A percentile compares a stretch with the other conserved stretches of the same genome.
phyloP scores from a whole-genome alignment of 2,113 vertebrate genomes.

The Charina bottae region DNA sequence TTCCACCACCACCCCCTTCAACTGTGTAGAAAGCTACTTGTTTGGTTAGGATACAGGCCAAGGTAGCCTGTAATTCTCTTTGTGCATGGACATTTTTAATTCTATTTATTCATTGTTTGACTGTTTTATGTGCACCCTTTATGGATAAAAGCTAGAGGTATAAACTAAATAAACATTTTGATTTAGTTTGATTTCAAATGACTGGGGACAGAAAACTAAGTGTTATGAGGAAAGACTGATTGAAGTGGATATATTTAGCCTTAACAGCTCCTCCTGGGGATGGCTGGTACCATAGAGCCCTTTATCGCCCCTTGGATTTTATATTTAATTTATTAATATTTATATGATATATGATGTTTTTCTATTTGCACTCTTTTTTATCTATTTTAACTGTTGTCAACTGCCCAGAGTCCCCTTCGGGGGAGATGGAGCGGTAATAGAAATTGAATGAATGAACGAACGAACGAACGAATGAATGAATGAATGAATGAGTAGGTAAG shows the following conservation, averaged over 20 bases:
- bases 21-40: background rate
- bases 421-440: too few species aligned
- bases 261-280: too few species aligned
- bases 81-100: background rate
- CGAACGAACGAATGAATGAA: too few species aligned
- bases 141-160: background rate
- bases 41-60: background rate
- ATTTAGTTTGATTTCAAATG: background rate
- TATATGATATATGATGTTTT: too few species aligned
- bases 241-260: background rate
- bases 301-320: too few species aligned
- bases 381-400: too few species aligned
- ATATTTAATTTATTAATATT: too few species aligned
- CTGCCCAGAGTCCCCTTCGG: too few species aligned
- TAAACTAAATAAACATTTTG: background rate
- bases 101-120: background rate
- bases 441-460: too few species aligned
- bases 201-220: background rate
- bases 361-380: too few species aligned
- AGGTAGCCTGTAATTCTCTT: background rate
- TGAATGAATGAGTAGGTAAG: too few species aligned
- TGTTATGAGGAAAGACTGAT: background rate
- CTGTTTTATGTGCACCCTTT: background rate
- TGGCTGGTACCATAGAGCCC: too few species aligned
- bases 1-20: background rate